Evolutionary conservation across 2,888 invertebrate species (phyloP), one percentile per base, ranked within the genome.

Genomic region (Phalera bucephala): DNA sequence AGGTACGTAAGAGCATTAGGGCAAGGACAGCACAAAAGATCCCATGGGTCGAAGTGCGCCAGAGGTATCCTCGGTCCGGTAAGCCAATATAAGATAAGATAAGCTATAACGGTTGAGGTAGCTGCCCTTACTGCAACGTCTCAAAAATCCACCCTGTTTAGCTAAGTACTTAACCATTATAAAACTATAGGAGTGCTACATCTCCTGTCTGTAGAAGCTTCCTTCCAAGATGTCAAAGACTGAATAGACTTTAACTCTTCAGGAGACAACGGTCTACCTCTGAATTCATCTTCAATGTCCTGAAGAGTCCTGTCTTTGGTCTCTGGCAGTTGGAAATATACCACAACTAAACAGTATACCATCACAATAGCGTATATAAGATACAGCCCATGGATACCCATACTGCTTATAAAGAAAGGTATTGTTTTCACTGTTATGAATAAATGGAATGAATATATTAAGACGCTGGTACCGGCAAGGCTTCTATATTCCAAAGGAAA

Each of bases 401-500:
- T 37, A 0, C 52, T 65, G 0, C 40, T 60, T 10, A 83, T 69
- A 1, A 81, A 42, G 31, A 63, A 58, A 0, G 81, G 80, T 0
- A 72, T 58, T 7, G 83, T 81, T 51, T 84, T 83, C 0, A 83
- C 65, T 0, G 71, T 72, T n/a, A 79, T 55, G 25, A 84, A 83
- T 1, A 82, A 40, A 46, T 81, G 76, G 0, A 59, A 43, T 0
- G 83, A 80, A 4, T 76, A 61, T 40, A 77, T 76, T 2, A 84
- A 44, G 0, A 80, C 73, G 19, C 80, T 80, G 10, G 83, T 64
- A 0, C 81, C 77, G 0, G 93, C 93, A 0, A 93, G 64, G 12
- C 92, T 92, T 33, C 93, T 85, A 25, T 90, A 91, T 35, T 88
- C 86, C 14, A 91, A 75, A 1, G 93, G 90, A 52, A 93, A 94